Evolutionary conservation across 2,797 vertebrate species (phyloP).

Genomic region (Novumbra hubbsi): DNA sequence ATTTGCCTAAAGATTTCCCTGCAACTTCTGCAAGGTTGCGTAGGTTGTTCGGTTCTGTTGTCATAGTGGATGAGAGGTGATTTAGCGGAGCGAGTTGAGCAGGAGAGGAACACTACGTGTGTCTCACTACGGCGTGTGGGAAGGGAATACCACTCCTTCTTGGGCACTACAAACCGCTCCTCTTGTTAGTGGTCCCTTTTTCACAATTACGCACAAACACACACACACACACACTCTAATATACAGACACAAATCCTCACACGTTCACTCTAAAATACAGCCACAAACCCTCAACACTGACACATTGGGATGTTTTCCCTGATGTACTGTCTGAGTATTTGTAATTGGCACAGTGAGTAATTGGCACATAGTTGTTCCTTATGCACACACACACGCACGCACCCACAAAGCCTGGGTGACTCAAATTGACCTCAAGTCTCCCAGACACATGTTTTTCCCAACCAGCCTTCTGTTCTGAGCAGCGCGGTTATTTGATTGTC

Average conservation of each 20-base stretch:
- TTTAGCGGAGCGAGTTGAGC: constrained; percentile 21
- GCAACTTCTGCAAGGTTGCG: constrained; percentile 22
- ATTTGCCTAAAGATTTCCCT: constrained; percentile 47
- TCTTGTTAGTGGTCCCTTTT: too few species aligned
- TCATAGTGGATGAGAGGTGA: constrained; percentile 10
- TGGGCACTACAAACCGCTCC: too few species aligned
- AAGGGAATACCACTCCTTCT: too few species aligned
- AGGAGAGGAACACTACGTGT: constrained; percentile 7
- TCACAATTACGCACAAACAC: too few species aligned
- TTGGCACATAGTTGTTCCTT: neutral
- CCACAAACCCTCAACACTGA: too few species aligned
- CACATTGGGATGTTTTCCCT: too few species aligned
- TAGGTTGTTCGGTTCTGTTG: constrained; percentile 34
- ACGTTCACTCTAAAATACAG: too few species aligned
- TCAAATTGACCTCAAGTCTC: neutral
- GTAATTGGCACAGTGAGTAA: neutral
- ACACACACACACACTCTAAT: too few species aligned
- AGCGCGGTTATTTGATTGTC: neutral
- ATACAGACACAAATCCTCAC: too few species aligned
- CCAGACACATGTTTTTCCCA: neutral
- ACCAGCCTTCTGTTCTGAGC: neutral
- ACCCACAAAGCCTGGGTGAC: neutral
- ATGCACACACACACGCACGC: neutral
- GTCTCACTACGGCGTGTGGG: too few species aligned
- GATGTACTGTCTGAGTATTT: too few species aligned